These are phyloP conservation scores for Pyrgilauda ruficollis DNA, from an alignment of 2,113 vertebrate genomes.

Conservation along the genomic window DNA sequence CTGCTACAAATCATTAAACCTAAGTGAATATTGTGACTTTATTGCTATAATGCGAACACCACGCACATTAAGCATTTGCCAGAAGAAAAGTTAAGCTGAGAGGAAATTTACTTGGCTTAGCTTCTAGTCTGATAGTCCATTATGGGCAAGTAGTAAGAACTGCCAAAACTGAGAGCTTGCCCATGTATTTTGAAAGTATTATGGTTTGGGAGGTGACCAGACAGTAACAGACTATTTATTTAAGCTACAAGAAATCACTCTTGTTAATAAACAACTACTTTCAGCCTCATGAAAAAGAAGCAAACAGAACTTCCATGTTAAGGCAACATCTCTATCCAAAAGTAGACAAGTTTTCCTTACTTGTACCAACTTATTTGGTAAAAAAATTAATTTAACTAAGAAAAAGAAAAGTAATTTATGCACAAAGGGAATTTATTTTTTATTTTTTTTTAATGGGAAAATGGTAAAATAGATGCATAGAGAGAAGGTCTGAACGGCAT, in stretches of 20 bases:
- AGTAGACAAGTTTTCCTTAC: background rate
- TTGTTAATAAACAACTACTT: background rate
- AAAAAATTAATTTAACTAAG: background rate
- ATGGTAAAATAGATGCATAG: background rate
- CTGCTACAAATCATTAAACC: constrained; percentile 1
- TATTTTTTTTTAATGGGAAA: background rate
- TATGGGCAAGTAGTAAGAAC: background rate
- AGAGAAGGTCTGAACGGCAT: background rate
- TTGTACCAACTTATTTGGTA: background rate
- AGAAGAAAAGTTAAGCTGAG: constrained; percentile 21
- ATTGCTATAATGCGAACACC: background rate
- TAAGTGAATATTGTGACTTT: background rate
- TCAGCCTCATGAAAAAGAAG: background rate
- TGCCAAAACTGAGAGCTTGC: background rate
- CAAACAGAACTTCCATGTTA: background rate
- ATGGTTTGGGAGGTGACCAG: background rate
- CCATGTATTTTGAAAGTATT: background rate
- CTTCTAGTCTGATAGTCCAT: background rate
- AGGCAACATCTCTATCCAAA: background rate
- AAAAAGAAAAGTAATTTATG: background rate
- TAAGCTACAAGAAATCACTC: background rate
- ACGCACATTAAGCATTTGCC: background rate
- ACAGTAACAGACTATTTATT: background rate
- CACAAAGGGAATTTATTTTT: background rate
- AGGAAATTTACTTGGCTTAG: background rate